These are phyloP conservation scores for Paragorgia papillata DNA, from an alignment of 92 coral and sea anemone genomes.

Conservation along the genomic window DNA sequence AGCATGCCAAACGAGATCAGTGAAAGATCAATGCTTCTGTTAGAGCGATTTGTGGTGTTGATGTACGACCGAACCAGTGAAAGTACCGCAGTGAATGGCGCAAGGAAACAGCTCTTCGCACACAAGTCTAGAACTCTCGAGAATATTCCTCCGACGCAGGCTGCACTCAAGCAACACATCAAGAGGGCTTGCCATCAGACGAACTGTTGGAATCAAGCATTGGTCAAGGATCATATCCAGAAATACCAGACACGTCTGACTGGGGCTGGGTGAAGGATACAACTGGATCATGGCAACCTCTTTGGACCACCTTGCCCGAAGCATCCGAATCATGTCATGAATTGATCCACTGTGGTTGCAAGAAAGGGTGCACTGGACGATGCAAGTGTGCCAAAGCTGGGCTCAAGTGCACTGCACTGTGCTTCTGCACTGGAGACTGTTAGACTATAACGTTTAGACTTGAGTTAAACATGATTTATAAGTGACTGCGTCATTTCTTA, in stretches of 20 bases:
- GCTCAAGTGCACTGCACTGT: conserved; percentile 51
- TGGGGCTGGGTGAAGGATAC: conserved; percentile 49
- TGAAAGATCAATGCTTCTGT: conserved; percentile 12
- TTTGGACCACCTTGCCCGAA: conserved; percentile 56
- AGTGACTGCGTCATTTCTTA: conserved; percentile 5
- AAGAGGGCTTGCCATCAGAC: conserved; percentile 19
- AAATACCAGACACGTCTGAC: conserved; percentile 36
- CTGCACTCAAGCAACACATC: conserved; percentile 44
- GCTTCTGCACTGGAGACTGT: conserved; percentile 57
- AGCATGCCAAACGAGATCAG: conserved; percentile 19
- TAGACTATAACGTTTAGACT: not conserved
- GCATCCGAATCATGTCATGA: conserved; percentile 45
- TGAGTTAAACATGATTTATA: no score
- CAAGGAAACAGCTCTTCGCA: conserved; percentile 35
- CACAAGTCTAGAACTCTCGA: conserved; percentile 48
- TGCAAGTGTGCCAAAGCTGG: conserved; percentile 51
- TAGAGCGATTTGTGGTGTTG: conserved; percentile 50
- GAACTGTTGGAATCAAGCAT: conserved; percentile 21
- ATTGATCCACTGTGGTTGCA: conserved; percentile 39
- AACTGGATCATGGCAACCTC: conserved; percentile 52
- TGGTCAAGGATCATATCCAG: conserved; percentile 42
- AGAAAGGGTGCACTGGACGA: no score
- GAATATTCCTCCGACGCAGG: no score
- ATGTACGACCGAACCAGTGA: conserved; percentile 50
- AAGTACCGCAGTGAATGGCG: conserved; percentile 26